Percentiles rank a stretch among this genome's conserved stretches.
Conservation (phyloP, 2,113 vertebrate genomes). For the Oriolus oriolus region DNA sequence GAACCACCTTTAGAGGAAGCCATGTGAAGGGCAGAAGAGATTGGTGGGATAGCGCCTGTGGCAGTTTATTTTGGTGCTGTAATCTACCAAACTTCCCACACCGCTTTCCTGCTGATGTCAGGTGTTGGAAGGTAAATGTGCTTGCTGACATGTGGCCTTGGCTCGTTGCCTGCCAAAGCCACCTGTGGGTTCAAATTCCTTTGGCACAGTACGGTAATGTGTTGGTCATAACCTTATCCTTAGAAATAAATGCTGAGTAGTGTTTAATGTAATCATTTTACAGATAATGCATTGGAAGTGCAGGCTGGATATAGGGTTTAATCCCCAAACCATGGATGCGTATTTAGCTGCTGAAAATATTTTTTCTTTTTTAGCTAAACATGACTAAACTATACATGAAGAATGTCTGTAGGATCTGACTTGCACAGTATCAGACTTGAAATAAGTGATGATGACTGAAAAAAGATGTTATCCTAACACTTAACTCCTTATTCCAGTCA, state of each 20-base stretch:
- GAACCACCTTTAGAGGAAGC: not conserved
- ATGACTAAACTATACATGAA: not conserved
- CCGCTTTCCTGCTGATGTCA: not conserved
- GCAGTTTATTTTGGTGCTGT: not conserved
- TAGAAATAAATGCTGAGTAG: not conserved
- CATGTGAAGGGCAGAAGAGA: not conserved
- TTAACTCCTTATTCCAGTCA: not conserved
- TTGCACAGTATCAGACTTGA: not conserved
- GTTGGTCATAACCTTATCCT: not conserved
- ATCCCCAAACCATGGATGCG: not conserved
- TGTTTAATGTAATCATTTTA: not conserved
- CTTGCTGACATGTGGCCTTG: not conserved
- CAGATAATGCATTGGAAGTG: not conserved
- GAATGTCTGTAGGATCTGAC: not conserved
- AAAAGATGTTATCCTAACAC: not conserved
- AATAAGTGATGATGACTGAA: not conserved
- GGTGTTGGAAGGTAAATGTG: not conserved
- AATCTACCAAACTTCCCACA: not conserved
- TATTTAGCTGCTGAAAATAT: not conserved
- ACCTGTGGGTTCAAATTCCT: constrained; percentile 14
- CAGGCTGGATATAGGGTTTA: not conserved
- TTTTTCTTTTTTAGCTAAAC: not conserved
- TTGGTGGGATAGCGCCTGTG: not conserved
- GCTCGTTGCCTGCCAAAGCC: not conserved
- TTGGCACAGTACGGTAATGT: not conserved